These are phyloP conservation scores for Amphiura filiformis DNA, from an alignment of 35 echinoderm and acorn worm genomes.

Conservation along the genomic window DNA sequence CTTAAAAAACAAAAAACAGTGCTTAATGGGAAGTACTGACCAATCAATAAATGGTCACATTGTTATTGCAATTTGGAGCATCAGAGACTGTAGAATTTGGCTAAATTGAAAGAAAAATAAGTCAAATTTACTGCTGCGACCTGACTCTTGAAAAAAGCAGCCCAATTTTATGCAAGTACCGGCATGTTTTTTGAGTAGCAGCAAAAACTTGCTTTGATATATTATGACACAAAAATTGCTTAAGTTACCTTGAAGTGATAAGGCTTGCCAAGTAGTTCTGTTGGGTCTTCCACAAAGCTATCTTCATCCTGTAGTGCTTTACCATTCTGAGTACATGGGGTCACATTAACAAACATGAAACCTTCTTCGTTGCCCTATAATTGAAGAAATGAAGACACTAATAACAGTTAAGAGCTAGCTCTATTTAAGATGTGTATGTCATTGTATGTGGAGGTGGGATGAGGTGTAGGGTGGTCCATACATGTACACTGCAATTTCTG, in stretches of 20 bases:
- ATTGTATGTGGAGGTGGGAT: not conserved
- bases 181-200: too few relatives aligned
- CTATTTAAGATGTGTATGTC: not conserved
- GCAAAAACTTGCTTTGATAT: too few relatives aligned
- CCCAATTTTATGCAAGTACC: too few relatives aligned
- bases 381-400: not conserved
- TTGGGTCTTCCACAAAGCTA: slow-evolving; percentile 81
- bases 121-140: too few relatives aligned
- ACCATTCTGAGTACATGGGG: slow-evolving; percentile 80
- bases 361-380: slow-evolving; percentile 91
- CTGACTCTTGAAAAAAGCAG: too few relatives aligned
- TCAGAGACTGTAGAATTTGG: too few relatives aligned
- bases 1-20: too few relatives aligned
- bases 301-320: slow-evolving; percentile 89
- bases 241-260: slow-evolving; percentile 88
- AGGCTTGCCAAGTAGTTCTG: slow-evolving; percentile 95
- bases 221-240: too few relatives aligned
- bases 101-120: too few relatives aligned
- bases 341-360: slow-evolving; percentile 52
- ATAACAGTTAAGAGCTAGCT: not conserved
- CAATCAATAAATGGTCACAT: too few relatives aligned
- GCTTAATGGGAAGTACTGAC: too few relatives aligned
- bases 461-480: not conserved
- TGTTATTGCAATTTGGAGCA: too few relatives aligned
- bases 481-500: not conserved